Base-by-base conservation (phyloP, 2,797 vertebrate genomes). In the Gymnothorax javanicus region DNA sequence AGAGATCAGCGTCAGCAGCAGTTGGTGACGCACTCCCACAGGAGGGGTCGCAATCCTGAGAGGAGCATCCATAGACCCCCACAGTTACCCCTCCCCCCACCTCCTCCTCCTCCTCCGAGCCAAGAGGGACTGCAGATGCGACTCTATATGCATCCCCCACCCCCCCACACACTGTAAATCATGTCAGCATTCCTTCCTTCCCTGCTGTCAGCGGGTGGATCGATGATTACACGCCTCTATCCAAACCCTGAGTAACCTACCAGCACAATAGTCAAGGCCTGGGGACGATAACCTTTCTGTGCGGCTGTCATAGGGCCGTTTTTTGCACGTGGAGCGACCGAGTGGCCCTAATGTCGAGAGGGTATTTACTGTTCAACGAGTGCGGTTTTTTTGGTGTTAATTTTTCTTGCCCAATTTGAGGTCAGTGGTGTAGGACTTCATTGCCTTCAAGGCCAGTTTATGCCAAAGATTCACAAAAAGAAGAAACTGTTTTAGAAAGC, bases 111-210 rank as follows among this genome's bases (percentile, higher is more conserved):
- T 2, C 87, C 88, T 86, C 86, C 15, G 89, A 86, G 89, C 91
- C 33, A 83, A 89, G 85, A 94, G 88, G 89, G 91, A 92, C 91
- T 94, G 92, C 92, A 94, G 94, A 95, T 93, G 91, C 94, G 93
- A 89, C 86, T 86, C 77, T n/a, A 43, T 43, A 1, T 43, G 33
- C 33, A 43, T 1, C 2, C 33, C 33, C 33, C 33, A n/a, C 33
- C 33, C 33, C 33, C 58, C 58, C 64, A 7, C 27, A 86, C 81
- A 54, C 75, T 73, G 12, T 86, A 62, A 17, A 82, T 56, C 81
- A 25, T 23, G 57, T 82, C 81, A 57, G 81, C 81, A 56, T 82
- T 86, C 86, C 33, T 89, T 79, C 86, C 85, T 12, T 13, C 73
- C 83, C 84, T 69, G 86, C 86, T n/a, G 58, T 87, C 69, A 84